Evolutionary conservation across 2,888 invertebrate genomes (phyloP).

Genomic region (Oscheius sp.): DNA sequence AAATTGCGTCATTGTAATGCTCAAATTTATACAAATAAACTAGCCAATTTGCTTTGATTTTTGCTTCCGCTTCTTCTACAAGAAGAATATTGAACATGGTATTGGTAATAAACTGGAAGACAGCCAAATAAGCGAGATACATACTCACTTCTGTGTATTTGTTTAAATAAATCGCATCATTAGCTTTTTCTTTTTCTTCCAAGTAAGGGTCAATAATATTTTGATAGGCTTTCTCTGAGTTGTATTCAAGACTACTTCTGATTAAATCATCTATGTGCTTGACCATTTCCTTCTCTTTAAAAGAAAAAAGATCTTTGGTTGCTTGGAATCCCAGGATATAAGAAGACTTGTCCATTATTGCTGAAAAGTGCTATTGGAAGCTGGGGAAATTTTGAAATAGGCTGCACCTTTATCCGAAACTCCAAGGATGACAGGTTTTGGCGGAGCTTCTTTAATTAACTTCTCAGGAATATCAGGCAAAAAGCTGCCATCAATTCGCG

Average conservation of each 20-base stretch:
- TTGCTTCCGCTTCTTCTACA: conserved; percentile 1
- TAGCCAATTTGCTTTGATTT: conserved; percentile 16
- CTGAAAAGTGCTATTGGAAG: not conserved
- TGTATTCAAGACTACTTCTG: not conserved
- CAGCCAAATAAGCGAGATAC: not conserved
- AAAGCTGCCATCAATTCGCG: conserved; percentile 28
- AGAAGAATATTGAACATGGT: conserved; percentile 9
- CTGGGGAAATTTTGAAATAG: conserved; percentile 7
- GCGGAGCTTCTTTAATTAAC: conserved; percentile 11
- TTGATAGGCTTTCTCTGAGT: not conserved
- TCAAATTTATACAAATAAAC: conserved; percentile 26
- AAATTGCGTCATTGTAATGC: conserved; percentile 14
- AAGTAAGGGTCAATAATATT: not conserved
- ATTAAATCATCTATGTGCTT: not conserved
- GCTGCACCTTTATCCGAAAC: conserved; percentile 23
- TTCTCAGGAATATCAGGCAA: not conserved
- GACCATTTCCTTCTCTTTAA: conserved; percentile 12
- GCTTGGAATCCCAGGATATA: conserved; percentile 3
- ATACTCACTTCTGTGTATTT: conserved; percentile 14
- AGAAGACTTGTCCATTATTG: conserved; percentile 11
- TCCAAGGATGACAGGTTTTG: conserved; percentile 17
- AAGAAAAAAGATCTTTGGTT: not conserved
- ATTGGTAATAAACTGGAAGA: conserved; percentile 16
- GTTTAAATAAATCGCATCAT: conserved; percentile 12
- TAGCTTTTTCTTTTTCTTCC: not conserved